Conservation (phyloP, 2,888 invertebrate species). For the Gari tellinella region DNA sequence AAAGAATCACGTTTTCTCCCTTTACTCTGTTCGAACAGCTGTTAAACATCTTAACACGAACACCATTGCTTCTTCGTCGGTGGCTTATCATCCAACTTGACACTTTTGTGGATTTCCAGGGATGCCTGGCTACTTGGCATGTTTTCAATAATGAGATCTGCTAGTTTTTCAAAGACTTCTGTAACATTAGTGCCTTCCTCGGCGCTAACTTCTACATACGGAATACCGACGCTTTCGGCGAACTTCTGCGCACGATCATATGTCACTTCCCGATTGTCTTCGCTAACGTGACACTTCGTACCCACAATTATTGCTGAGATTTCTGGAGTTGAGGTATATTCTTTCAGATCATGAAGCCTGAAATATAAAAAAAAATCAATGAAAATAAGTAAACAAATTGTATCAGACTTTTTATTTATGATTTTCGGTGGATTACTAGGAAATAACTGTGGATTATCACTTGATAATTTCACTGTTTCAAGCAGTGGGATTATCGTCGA, state of each 20-base stretch:
- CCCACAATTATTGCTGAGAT: conserved; percentile 69
- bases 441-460: too few species aligned
- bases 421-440: too few species aligned
- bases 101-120: conserved; percentile 12
- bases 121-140: conserved; percentile 25
- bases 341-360: conserved; percentile 68
- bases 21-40: too few species aligned
- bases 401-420: background rate
- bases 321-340: conserved; percentile 62
- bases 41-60: conserved; percentile 23
- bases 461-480: too few species aligned
- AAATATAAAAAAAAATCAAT: conserved; percentile 2
- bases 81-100: conserved; percentile 6
- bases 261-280: conserved; percentile 59
- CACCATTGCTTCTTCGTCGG: conserved; percentile 32
- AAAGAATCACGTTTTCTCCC: too few species aligned
- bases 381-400: background rate
- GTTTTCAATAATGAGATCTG: conserved; percentile 62
- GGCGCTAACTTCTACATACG: conserved; percentile 71
- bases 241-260: conserved; percentile 65
- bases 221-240: conserved; percentile 67
- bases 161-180: conserved; percentile 67
- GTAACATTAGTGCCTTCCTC: conserved; percentile 64
- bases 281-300: conserved; percentile 64
- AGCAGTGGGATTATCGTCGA: too few species aligned